Conservation (phyloP, 2,888 invertebrate species). For the Maniola hyperantus region DNA sequence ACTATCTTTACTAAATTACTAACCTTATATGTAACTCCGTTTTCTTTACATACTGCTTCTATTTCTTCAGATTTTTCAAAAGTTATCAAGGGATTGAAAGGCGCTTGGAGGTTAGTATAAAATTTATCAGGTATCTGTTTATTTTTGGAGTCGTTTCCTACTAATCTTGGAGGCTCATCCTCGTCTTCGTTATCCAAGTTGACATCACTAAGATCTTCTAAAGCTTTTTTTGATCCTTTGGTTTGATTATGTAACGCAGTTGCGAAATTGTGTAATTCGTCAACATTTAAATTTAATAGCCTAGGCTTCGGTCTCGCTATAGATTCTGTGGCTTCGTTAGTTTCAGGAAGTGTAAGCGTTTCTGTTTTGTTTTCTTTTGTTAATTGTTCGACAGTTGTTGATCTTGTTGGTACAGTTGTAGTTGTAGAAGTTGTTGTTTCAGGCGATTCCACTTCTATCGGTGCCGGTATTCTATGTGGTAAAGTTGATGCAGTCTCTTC, state of each 20-base stretch:
- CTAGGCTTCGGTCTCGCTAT: constrained; percentile 59
- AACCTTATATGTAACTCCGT: constrained; percentile 78
- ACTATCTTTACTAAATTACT: neutral
- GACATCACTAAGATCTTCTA: constrained; percentile 89
- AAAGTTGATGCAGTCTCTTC: constrained; percentile 50
- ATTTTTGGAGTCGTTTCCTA: constrained; percentile 48
- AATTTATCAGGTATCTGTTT: constrained; percentile 68
- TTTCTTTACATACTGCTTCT: constrained; percentile 69
- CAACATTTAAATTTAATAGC: constrained; percentile 68
- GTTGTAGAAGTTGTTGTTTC: constrained; percentile 37
- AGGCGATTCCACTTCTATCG: constrained; percentile 35
- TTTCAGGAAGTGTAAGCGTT: constrained; percentile 44
- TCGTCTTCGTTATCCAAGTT: constrained; percentile 87
- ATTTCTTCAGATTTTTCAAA: constrained; percentile 63
- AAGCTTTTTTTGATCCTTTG: constrained; percentile 55
- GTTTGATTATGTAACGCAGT: constrained; percentile 70
- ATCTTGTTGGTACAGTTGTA: constrained; percentile 44
- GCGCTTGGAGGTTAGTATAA: constrained; percentile 68
- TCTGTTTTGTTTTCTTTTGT: constrained; percentile 47
- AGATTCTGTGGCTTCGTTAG: constrained; percentile 46
- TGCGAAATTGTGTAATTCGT: constrained; percentile 72
- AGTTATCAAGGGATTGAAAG: constrained; percentile 62
- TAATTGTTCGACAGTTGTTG: constrained; percentile 44
- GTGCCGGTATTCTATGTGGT: constrained; percentile 39
- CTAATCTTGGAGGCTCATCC: constrained; percentile 56